Evolutionary conservation across 2,113 vertebrate species (phyloP), one percentile per base, ranked within the genome.

Genomic region (Vicugna pacos): DNA sequence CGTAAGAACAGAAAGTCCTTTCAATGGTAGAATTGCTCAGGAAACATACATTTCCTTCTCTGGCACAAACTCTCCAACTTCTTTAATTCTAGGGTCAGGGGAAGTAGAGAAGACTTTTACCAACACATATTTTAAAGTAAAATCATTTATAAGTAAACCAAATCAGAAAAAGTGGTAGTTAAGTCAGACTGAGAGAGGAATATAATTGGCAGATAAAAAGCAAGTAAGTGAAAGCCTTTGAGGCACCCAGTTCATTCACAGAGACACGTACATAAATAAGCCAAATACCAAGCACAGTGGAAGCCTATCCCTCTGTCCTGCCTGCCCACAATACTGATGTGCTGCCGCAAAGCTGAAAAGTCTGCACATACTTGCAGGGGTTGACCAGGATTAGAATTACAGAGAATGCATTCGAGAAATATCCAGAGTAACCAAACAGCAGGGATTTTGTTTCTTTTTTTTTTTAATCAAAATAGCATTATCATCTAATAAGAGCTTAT

Each of bases 241-340:
- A 75, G 19, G 22, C 12, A 46, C 64, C 5, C 13, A 48, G 2
- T 42, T 76, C 22, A 60, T 3, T n/a, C 8, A 73, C 20, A 56
- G 20, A 30, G 48, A 65, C 19, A 10, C 22, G 30, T 5, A 15
- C 6, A 28, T 6, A 35, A 3, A 30, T 38, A 72, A 52, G 17
- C 5, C 30, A n/a, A 9, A 30, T 3, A 10, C 5, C 20, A 20
- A 14, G 38, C 4, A 6, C 20, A 8, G 12, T 56, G 2, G 13
- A 50, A 73, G 8, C 11, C 52, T 13, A 2, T 50, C 12, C 22
- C 32, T 32, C 14, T 79, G 26, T n/a, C 28, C 46, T 82, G 64
- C n/a, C 13, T 73, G 20, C 54, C 13, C 35, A 46, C 38, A 42
- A 26, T 8, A 20, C 30, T 38, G 54, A 22, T 8, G 6, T 46